phyloP scores from a whole-genome alignment of 2,113 vertebrate species.

The Halichoerus grypus region DNA sequence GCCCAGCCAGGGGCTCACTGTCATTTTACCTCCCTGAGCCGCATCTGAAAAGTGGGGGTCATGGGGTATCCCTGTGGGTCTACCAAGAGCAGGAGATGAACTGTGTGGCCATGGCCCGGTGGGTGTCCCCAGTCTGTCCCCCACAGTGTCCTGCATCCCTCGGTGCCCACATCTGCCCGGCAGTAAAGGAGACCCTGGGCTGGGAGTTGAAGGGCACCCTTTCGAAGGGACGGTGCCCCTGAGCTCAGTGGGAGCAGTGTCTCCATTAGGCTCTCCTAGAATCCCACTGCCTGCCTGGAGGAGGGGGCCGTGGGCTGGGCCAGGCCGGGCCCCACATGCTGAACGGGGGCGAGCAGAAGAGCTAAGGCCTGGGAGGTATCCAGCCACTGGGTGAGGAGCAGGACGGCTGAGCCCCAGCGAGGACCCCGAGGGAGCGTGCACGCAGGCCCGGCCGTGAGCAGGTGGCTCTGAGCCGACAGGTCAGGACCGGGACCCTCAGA shows the following conservation, averaged over 20 bases:
- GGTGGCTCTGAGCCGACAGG: not conserved
- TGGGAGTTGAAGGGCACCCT: not conserved
- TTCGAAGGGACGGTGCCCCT: not conserved
- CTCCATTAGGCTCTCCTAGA: not conserved
- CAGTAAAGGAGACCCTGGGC: not conserved
- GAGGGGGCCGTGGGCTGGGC: not conserved
- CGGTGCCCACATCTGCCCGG: not conserved
- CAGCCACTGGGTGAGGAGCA: not conserved
- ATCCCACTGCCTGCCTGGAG: not conserved
- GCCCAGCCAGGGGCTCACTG: not conserved
- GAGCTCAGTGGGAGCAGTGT: not conserved
- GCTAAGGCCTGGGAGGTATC: not conserved
- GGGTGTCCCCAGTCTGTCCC: not conserved
- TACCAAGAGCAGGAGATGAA: not conserved
- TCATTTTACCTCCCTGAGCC: no score
- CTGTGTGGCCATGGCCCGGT: not conserved
- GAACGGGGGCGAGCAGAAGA: not conserved
- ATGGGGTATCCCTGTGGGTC: not conserved
- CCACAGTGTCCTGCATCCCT: not conserved
- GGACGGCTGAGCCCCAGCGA: no score
- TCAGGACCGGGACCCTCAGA: not conserved
- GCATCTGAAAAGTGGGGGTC: not conserved
- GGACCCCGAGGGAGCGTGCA: no score
- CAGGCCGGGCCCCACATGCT: not conserved
- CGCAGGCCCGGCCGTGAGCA: not conserved